Conservation (phyloP, 2,888 invertebrate species). For the Nephrotoma guestfalica region DNA sequence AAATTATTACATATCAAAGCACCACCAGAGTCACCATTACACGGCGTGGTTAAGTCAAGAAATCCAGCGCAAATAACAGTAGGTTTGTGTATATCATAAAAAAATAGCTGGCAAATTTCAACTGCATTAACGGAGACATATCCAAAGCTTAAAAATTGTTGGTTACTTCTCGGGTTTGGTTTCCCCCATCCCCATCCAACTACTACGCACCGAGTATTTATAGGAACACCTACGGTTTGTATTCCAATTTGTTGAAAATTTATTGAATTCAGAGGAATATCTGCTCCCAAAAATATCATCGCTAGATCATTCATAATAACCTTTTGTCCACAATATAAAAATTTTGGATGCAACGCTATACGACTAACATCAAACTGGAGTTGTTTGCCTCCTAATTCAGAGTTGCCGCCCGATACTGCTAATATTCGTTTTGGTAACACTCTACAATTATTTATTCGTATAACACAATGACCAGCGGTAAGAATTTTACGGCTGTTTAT, state of each 20-base stretch:
- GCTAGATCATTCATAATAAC: not conserved
- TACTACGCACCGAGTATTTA: not conserved
- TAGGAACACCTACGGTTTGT: not conserved
- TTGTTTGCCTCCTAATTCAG: not conserved
- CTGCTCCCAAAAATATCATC: not conserved
- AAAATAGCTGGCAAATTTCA: not conserved
- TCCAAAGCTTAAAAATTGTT: not conserved
- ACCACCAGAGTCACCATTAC: not conserved
- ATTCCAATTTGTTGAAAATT: not conserved
- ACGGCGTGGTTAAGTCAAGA: not conserved
- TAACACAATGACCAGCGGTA: not conserved
- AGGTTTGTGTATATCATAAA: not conserved
- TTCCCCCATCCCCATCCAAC: not conserved
- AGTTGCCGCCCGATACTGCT: not conserved
- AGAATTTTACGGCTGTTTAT: not conserved
- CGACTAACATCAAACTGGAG: not conserved
- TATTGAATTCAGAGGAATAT: not conserved
- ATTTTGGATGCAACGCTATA: not conserved
- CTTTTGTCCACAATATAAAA: not conserved
- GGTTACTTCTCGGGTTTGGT: not conserved
- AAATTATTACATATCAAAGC: not conserved
- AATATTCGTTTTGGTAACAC: not conserved
- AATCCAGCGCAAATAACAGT: not conserved
- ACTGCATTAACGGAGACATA: not conserved
- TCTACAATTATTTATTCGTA: not conserved